phyloP scores from a whole-genome alignment of 2,113 vertebrate genomes.

The Python bivittatus region DNA sequence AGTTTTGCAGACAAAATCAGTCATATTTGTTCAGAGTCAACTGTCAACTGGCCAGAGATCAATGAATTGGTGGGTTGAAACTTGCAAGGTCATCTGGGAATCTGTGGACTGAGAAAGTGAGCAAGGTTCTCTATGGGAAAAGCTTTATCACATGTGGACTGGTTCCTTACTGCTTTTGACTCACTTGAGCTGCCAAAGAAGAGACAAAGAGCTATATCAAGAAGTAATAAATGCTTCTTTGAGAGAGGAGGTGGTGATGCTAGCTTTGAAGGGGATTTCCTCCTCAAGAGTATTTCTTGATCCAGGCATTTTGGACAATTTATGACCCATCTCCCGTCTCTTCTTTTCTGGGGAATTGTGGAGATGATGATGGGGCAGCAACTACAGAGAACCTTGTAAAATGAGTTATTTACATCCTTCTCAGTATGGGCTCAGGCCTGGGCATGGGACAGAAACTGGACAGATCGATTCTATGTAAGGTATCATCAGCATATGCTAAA shows the following conservation, averaged over 20 bases:
- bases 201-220: too few species aligned
- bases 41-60: background rate
- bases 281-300: background rate
- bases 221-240: too few species aligned
- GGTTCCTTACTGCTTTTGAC: too few species aligned
- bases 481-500: too few species aligned
- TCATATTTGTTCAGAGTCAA: background rate
- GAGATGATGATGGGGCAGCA: background rate
- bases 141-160: background rate
- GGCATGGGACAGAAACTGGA: too few species aligned
- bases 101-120: background rate
- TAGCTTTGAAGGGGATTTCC: too few species aligned
- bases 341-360: background rate
- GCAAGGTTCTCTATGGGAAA: background rate
- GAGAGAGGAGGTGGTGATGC: too few species aligned
- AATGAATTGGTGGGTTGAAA: background rate
- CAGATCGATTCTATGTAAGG: background rate
- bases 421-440: too few species aligned
- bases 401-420: too few species aligned
- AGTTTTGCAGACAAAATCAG: background rate
- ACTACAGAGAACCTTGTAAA: background rate
- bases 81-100: background rate
- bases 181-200: too few species aligned
- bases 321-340: background rate
- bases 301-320: background rate